Percentiles rank a stretch among this genome's conserved stretches.
Evolutionary conservation across 2,113 vertebrate species (phyloP).

Genomic region (Orcinus orca): DNA sequence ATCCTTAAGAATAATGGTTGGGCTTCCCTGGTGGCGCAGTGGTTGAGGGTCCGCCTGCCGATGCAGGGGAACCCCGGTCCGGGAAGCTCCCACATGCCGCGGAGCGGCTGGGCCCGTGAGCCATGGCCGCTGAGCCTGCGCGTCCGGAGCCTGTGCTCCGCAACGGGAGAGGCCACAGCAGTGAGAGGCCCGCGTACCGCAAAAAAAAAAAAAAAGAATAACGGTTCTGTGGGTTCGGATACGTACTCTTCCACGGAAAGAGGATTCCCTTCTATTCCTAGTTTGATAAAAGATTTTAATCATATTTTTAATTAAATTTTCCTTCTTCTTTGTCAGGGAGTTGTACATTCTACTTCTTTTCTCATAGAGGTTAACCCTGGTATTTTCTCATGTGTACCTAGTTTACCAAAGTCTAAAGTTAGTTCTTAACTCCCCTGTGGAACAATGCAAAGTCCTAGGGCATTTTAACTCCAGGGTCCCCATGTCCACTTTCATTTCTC

Average conservation of each 20-base stretch:
- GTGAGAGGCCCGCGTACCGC: no score
- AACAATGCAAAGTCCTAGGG: rapidly evolving
- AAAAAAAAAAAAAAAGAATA: background rate
- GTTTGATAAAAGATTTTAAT: background rate
- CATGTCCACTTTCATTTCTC: background rate
- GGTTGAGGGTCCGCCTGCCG: no score
- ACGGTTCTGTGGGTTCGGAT: no score
- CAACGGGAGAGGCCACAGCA: no score
- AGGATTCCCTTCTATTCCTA: background rate
- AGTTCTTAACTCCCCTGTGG: background rate
- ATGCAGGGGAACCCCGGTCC: no score
- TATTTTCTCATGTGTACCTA: rapidly evolving
- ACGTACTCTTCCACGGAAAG: background rate
- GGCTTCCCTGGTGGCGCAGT: no score
- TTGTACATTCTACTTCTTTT: background rate
- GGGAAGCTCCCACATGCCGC: no score
- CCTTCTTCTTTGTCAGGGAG: background rate
- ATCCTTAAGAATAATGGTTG: background rate
- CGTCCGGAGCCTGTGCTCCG: no score
- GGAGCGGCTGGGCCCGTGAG: no score
- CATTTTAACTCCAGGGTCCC: rapidly evolving
- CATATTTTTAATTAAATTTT: background rate
- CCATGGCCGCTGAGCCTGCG: no score
- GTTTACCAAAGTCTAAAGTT: background rate
- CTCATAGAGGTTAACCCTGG: background rate